Conservation (phyloP, 2,113 vertebrate genomes). For the Aegithalos caudatus region DNA sequence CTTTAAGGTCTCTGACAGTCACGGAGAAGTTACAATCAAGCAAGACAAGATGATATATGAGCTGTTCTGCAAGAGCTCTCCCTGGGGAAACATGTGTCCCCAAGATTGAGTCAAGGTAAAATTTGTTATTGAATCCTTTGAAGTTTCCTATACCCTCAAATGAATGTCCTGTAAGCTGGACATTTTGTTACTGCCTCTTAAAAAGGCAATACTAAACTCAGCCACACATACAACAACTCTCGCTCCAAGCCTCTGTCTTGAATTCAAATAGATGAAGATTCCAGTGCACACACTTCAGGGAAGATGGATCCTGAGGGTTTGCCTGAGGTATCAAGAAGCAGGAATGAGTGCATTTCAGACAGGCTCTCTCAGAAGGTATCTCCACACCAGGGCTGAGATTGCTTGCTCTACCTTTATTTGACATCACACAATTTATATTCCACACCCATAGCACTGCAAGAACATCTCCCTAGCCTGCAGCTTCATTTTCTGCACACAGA, state of each 20-base stretch:
- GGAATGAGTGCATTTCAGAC: background rate
- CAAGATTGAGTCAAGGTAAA: background rate
- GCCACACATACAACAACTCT: background rate
- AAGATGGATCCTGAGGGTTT: background rate
- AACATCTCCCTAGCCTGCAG: conserved; percentile 4
- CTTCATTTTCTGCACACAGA: conserved; percentile 19
- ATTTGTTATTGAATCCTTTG: background rate
- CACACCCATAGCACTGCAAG: background rate
- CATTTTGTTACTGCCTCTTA: background rate
- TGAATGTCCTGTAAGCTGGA: background rate
- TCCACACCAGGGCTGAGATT: background rate
- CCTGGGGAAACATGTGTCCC: background rate
- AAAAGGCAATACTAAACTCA: background rate
- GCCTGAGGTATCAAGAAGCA: background rate
- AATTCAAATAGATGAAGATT: background rate
- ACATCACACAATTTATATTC: conserved; percentile 30
- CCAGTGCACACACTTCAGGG: background rate
- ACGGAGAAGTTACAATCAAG: background rate
- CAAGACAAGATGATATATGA: background rate
- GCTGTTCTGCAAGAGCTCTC: background rate
- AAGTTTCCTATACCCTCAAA: background rate
- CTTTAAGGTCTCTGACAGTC: background rate
- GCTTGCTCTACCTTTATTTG: background rate
- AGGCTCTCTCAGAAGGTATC: background rate
- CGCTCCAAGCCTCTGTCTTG: background rate